Percentiles rank a stretch among this genome's conserved stretches.
Evolutionary conservation across 2,797 vertebrate species (phyloP).

Genomic region (Remorina albescens): DNA sequence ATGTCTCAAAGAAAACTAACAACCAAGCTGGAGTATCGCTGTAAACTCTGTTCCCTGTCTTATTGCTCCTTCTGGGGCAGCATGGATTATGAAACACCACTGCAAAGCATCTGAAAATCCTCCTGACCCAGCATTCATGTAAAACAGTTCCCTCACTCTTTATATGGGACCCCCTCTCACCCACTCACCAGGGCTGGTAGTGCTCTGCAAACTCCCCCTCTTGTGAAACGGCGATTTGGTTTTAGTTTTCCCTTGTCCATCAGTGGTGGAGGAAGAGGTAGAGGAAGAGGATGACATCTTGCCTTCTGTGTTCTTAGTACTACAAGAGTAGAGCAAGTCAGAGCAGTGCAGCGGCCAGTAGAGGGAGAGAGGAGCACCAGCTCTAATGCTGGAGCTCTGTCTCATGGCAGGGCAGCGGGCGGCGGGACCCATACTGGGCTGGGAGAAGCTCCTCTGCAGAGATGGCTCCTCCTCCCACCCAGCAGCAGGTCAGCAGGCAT

Average conservation of each 20-base stretch:
- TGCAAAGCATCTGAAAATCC: slow-evolving; percentile 31
- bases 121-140: slow-evolving; percentile 1
- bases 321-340: slow-evolving; percentile 60
- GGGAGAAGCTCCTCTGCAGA: slow-evolving; percentile 67
- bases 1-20: slow-evolving; percentile 4
- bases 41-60: slow-evolving; percentile 9
- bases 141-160: slow-evolving; percentile 23
- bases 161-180: slow-evolving; percentile 35
- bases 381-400: slow-evolving; percentile 56
- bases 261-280: slow-evolving; percentile 42
- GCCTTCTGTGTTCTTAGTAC: slow-evolving; percentile 46
- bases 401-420: slow-evolving; percentile 53
- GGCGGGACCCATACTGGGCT: slow-evolving; percentile 58
- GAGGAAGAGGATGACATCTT: slow-evolving; percentile 79
- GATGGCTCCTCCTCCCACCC: slow-evolving; percentile 75
- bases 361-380: slow-evolving; percentile 59
- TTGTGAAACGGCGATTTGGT: slow-evolving; percentile 85
- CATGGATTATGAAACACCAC: slow-evolving; percentile 32
- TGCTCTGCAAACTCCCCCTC: slow-evolving; percentile 87
- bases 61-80: background rate
- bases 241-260: slow-evolving; percentile 75
- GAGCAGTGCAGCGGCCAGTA: slow-evolving; percentile 63
- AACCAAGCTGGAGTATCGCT: slow-evolving; percentile 14
- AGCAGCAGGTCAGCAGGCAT: slow-evolving; percentile 60
- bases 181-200: slow-evolving; percentile 87